Evolutionary conservation across 2,797 vertebrate genomes (phyloP), one percentile per base, ranked within the genome.

Genomic region (Kryptolebias ocellatus): DNA sequence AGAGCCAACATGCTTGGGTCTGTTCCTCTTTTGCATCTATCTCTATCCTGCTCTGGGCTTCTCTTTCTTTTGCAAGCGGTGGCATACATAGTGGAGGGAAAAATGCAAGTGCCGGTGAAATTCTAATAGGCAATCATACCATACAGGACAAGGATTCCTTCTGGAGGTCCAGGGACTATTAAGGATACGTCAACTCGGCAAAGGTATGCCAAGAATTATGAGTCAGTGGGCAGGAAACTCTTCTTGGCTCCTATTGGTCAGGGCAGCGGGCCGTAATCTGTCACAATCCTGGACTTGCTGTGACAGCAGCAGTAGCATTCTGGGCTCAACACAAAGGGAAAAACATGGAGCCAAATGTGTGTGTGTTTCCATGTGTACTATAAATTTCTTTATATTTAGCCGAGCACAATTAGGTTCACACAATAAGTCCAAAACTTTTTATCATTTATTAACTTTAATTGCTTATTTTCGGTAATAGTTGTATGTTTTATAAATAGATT

Each of bases 81-180:
- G 79, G 81, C 61, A 83, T 51, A 62, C 77, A 64, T 68, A 73
- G 74, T 53, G 62, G 64, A 79, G 75, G 65, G 80, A 88, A 92
- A 94, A 92, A 80, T 92, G 93, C 93, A 92, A 93, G 86, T 92
- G 72, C 76, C 81, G 84, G 91, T 93, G 90, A 93, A 93, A 93
- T 91, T 87, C 89, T 95, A 94, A 94, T 92, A 93, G 91, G 92
- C 86, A 93, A 93, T 94, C 93, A 94, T 93, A 83, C 85, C 74
- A 65, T 80, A 83, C 82, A 87, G 88, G 89, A 93, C 84, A 88
- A 92, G 83, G 83, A 84, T 89, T 89, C 85, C 85, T 83, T 77
- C 87, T 74, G 86, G 90, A 92, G 91, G 91, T 93, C 90, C 88
- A 67, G 90, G 90, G 89, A 90, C 91, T 91, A 93, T 94, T 95